Evolutionary conservation across 2,113 vertebrate genomes (phyloP).

Genomic region (Balaeniceps rex): DNA sequence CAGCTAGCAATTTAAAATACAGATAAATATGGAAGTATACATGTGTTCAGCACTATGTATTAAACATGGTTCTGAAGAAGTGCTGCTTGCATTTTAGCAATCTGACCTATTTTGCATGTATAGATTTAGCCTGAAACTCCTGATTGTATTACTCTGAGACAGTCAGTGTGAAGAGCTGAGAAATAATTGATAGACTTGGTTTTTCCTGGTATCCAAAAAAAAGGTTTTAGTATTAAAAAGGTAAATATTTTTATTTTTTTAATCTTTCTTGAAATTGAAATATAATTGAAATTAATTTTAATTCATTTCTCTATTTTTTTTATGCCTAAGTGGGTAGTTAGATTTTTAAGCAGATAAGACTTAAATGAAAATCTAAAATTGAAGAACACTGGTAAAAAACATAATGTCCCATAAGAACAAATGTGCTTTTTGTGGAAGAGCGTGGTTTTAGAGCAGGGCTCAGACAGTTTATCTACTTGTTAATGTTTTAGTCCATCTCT

Average conservation of each 20-base stretch:
- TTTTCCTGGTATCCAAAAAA: not conserved
- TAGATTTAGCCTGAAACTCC: not conserved
- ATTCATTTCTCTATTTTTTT: not conserved
- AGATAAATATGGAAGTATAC: not conserved
- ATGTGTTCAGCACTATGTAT: rapidly evolving
- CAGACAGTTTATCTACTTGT: not conserved
- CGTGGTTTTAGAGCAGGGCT: not conserved
- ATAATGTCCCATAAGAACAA: not conserved
- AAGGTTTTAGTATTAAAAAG: not conserved
- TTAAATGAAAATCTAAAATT: not conserved
- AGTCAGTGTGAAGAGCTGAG: not conserved
- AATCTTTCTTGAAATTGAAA: not conserved
- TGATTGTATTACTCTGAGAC: not conserved
- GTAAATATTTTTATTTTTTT: not conserved
- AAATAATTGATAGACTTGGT: not conserved
- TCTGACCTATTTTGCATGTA: not conserved
- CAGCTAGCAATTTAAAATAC: not conserved
- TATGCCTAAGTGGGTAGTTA: not conserved
- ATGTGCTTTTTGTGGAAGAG: not conserved
- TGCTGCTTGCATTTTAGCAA: not conserved
- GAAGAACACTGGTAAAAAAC: not conserved
- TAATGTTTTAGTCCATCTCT: not conserved
- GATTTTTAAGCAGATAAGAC: not conserved
- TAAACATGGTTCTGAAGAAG: not conserved
- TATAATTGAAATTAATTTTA: not conserved